phyloP scores from a whole-genome alignment of 2,113 vertebrate species.

The Microcebus jonahi region DNA sequence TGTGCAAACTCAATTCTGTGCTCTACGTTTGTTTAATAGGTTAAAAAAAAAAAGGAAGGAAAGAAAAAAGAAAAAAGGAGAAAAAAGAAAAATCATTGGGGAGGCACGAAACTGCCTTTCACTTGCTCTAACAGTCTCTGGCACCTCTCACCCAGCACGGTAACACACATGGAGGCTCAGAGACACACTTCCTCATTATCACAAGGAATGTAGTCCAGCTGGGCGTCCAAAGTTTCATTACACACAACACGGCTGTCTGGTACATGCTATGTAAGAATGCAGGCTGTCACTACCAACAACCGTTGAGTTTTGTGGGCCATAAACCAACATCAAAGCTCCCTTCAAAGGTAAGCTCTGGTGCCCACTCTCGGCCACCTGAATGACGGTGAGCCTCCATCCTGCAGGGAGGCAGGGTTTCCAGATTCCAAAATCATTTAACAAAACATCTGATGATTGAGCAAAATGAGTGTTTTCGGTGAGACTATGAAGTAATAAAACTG shows the following conservation, averaged over 20 bases:
- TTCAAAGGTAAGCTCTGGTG: background rate
- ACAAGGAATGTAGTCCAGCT: background rate
- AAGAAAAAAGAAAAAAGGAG: background rate
- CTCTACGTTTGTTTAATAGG: background rate
- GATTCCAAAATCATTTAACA: background rate
- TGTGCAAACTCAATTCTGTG: accelerated
- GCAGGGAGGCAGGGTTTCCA: background rate
- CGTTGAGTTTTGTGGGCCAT: background rate
- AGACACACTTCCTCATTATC: accelerated
- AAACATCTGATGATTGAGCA: background rate
- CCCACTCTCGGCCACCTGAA: accelerated
- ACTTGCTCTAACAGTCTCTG: accelerated
- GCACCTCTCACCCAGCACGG: background rate
- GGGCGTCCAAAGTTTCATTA: accelerated
- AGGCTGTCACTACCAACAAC: background rate
- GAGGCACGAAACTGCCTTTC: background rate
- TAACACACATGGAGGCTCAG: accelerated
- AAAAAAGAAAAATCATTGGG: accelerated
- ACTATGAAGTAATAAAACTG: background rate
- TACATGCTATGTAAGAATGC: accelerated
- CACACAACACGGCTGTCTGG: accelerated
- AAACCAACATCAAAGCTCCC: background rate
- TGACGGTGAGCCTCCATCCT: accelerated
- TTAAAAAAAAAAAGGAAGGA: too few species aligned
- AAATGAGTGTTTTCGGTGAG: background rate